Base-by-base conservation (phyloP, 2,888 invertebrate genomes). In the Sicus ferrugineus region DNA sequence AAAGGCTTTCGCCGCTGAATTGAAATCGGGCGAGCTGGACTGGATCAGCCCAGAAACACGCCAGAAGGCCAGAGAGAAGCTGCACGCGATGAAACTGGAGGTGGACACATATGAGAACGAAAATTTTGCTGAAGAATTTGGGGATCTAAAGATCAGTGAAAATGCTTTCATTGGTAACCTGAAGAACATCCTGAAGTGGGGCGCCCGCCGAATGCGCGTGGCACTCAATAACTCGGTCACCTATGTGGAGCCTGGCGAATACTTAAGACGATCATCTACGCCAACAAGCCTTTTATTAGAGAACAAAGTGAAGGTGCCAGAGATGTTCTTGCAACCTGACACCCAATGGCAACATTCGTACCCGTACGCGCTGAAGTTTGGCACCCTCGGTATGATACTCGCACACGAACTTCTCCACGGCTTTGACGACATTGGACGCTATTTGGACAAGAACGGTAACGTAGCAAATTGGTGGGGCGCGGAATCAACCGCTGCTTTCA, bases 361-460 rank as follows among this genome's bases (percentile, higher is more conserved):
- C 66, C 82, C 83, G 1, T 76, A 72, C 70, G 79, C 84, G 3
- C 71, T 81, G 1, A 82, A 82, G 67, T 84, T 78, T 34, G 82
- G 78, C 31, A 75, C 78, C 0, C 70, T 83, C 58, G 83, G 79
- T 0, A 72, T 76, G 0, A 52, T 82, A 0, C 77, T 83, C 34
- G 81, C 79, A 0, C 84, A 83, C 21, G 83, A 84, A 67, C 66
- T 83, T 0, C 78, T 83, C 16, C 83, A 84, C 46, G 81, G 81
- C 6, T 83, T 83, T 59, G 84, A 84, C 59, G 79, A 80, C 21
- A 67, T 67, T 3, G 84, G 83, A 0, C 80, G 82, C 0, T 76
- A 75, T n/a, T 82, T 77, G 50, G 83, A 83, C 71, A 75, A 76
- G 2, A 46, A 68, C 2, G 81, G 83, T 38, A 78, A 80, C 30